phyloP scores from a whole-genome alignment of 1,140 invertebrate species.

The Cyclina sinensis region DNA sequence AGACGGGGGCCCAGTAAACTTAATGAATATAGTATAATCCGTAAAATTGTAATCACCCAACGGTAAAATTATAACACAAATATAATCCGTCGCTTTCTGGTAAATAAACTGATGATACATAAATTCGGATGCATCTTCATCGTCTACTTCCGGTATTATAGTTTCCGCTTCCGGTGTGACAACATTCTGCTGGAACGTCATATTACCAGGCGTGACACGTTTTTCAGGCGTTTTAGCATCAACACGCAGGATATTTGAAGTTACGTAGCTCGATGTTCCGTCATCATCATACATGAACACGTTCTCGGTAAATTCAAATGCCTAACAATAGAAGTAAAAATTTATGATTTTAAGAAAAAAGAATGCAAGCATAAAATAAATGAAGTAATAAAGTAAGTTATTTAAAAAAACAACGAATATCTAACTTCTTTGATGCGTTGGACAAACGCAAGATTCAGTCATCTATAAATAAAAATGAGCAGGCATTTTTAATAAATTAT shows the following conservation, averaged over 20 bases:
- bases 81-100: constrained; percentile 28
- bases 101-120: constrained; percentile 49
- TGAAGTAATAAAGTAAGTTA: no score
- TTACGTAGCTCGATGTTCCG: constrained; percentile 31
- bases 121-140: constrained; percentile 45
- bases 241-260: constrained; percentile 19
- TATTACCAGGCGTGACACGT: neutral
- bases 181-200: constrained; percentile 44
- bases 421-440: no score
- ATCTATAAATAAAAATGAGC: no score
- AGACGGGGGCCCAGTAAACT: constrained; percentile 4
- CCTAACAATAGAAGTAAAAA: neutral
- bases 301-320: constrained; percentile 13
- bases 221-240: neutral
- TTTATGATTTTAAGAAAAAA: no score
- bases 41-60: neutral
- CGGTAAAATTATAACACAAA: constrained; percentile 47
- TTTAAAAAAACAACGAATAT: no score
- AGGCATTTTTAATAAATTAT: no score
- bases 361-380: no score
- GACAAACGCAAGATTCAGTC: no score
- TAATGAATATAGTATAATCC: constrained; percentile 23
- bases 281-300: constrained; percentile 50
- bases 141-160: neutral
- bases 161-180: neutral